Evolutionary conservation across 1,140 invertebrate genomes (phyloP).

Genomic region (Brachionus plicatilis): DNA sequence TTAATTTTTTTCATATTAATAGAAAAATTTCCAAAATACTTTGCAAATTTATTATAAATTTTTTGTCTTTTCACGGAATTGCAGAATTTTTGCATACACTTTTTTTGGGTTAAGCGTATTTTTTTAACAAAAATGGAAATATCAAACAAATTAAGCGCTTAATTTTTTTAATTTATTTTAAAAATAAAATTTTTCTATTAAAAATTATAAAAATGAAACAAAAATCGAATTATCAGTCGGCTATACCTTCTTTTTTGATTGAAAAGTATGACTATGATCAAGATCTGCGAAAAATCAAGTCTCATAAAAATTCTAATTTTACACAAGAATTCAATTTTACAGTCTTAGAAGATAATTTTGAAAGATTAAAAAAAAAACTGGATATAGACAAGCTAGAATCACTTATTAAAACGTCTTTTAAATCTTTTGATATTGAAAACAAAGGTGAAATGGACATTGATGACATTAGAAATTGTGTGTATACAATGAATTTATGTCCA

Average conservation of each 20-base stretch:
- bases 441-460: background rate
- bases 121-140: too few relatives aligned
- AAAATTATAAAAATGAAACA: background rate
- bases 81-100: too few relatives aligned
- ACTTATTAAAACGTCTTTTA: background rate
- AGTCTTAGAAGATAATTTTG: background rate
- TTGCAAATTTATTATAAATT: too few relatives aligned
- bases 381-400: background rate
- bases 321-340: background rate
- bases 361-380: background rate
- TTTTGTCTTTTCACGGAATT: too few relatives aligned
- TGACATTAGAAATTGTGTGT: background rate
- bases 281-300: background rate
- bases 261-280: background rate
- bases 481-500: constrained; percentile 1
- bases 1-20: too few relatives aligned
- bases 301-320: background rate
- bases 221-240: background rate
- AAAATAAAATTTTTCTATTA: background rate
- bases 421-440: background rate
- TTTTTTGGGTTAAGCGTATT: too few relatives aligned
- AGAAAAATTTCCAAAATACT: too few relatives aligned
- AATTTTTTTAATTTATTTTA: background rate
- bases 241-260: background rate
- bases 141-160: too few relatives aligned